Conservation (phyloP, 37 sponge, comb jelly and placozoan genomes). For the Mnemiopsis leidyi region DNA sequence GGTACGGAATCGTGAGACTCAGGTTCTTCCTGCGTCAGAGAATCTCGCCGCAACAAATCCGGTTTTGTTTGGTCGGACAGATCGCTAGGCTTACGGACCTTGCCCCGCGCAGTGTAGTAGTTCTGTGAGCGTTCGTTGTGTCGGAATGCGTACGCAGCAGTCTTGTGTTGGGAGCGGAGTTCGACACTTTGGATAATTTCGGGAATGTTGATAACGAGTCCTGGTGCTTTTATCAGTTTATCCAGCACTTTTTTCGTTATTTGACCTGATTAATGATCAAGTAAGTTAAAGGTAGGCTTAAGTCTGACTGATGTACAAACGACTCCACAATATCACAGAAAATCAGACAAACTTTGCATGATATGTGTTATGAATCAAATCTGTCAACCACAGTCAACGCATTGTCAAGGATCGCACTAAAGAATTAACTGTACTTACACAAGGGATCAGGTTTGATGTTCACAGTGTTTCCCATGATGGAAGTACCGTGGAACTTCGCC, state of each 20-base stretch:
- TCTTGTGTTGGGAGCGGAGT: conserved; percentile 52
- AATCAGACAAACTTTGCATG: too few species aligned
- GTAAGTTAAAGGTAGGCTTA: too few species aligned
- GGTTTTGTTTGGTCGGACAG: background rate
- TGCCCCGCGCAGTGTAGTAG: conserved; percentile 55
- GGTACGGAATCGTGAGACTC: background rate
- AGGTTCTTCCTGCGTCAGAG: background rate
- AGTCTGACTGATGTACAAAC: too few species aligned
- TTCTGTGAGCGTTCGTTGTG: conserved; percentile 43
- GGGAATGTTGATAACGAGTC: conserved; percentile 4
- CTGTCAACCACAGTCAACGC: too few species aligned
- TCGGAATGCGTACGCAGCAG: conserved; percentile 33
- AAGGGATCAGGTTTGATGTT: conserved; percentile 59
- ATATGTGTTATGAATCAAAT: too few species aligned
- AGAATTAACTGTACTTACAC: conserved; percentile 4
- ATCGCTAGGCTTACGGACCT: background rate
- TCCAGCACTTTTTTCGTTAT: conserved; percentile 57
- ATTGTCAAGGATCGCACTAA: too few species aligned
- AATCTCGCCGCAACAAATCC: background rate
- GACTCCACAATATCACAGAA: too few species aligned
- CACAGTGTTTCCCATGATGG: conserved; percentile 68
- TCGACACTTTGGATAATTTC: conserved; percentile 54
- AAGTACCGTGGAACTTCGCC: conserved; percentile 66
- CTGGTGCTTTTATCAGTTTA: conserved; percentile 21
- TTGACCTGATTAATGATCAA: too few species aligned